Base-by-base conservation (phyloP, 2,888 invertebrate species). In the Parnassius smintheus region DNA sequence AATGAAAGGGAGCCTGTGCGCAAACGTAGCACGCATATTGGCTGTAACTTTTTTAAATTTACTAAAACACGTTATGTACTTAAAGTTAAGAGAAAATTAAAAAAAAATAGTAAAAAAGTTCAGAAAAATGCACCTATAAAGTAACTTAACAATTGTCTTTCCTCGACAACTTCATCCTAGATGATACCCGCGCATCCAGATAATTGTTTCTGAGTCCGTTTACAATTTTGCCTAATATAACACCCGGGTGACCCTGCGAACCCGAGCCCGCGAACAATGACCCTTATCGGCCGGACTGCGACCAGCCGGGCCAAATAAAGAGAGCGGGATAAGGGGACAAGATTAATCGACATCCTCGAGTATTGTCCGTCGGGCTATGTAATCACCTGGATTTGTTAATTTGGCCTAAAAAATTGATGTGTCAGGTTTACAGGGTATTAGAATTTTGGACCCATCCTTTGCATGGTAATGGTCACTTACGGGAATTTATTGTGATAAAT, bases 381-480 rank as follows among this genome's bases (percentile, higher is more conserved):
- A 62, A 61, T 65, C 61, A 61, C 62, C 56, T 54, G 59, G 56
- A 62, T 61, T 60, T 61, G 65, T 64, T 67, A 61, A 65, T 65
- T 65, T 63, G 54, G 49, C 45, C 45, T 54, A 54, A 53, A 50
- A 49, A 58, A 62, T 62, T 54, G 57, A 62, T 13, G 42, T 13
- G 18, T 13, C 49, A 8, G 11, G 11, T 44, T 12, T 25, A 53
- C 22, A 46, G 2, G 52, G 44, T 35, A 2, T 45, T 22, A 13
- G 13, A 61, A 61, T 51, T 22, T 45, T 56, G 25, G 4, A 50
- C 35, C 44, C 4, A 13, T 44, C n/a, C n/a, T 18, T 45, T 59
- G 46, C 45, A 59, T 52, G 52, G 9, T 49, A 51, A 51, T 4
- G 48, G 12, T 13, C 13, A 13, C 4, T 9, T 44, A 44, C 11